Conservation (phyloP, 2,113 vertebrate genomes). For the Coracopsis vasa region DNA sequence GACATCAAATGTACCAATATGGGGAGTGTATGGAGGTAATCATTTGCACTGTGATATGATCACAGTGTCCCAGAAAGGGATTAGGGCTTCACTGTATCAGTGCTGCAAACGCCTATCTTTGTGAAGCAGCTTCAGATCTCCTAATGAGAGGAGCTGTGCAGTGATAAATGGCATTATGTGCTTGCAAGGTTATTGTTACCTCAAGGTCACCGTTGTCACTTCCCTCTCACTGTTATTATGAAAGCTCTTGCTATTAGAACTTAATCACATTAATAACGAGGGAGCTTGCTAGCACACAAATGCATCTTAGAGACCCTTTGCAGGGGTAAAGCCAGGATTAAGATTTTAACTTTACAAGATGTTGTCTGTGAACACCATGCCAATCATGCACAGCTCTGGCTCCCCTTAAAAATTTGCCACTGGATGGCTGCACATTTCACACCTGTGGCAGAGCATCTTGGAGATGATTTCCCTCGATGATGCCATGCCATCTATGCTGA, state of each 20-base stretch:
- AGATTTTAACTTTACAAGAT: not conserved
- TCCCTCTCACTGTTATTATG: not conserved
- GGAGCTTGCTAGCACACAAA: not conserved
- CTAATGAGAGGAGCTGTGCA: slow-evolving; percentile 25
- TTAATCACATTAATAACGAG: not conserved
- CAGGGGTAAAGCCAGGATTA: not conserved
- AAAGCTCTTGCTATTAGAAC: not conserved
- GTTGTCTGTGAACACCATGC: not conserved
- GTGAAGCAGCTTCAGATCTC: slow-evolving; percentile 34
- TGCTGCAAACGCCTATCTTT: slow-evolving; percentile 1
- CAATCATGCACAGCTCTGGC: not conserved
- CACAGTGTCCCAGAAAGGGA: not conserved
- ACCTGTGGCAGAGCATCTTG: not conserved
- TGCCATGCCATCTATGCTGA: fast-evolving
- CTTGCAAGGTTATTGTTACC: slow-evolving; percentile 37
- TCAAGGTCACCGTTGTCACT: slow-evolving; percentile 28
- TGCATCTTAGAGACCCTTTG: fast-evolving
- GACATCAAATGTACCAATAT: slow-evolving; percentile 5
- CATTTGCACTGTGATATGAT: slow-evolving; percentile 8
- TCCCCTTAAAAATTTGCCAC: not conserved
- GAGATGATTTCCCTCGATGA: not conserved
- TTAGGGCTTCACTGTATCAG: not conserved
- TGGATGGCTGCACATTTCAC: fast-evolving
- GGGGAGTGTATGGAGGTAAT: not conserved
- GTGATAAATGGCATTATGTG: slow-evolving; percentile 32